Evolutionary conservation across 1,140 invertebrate species (phyloP).

Genomic region (Zaprionus ghesquierei): DNA sequence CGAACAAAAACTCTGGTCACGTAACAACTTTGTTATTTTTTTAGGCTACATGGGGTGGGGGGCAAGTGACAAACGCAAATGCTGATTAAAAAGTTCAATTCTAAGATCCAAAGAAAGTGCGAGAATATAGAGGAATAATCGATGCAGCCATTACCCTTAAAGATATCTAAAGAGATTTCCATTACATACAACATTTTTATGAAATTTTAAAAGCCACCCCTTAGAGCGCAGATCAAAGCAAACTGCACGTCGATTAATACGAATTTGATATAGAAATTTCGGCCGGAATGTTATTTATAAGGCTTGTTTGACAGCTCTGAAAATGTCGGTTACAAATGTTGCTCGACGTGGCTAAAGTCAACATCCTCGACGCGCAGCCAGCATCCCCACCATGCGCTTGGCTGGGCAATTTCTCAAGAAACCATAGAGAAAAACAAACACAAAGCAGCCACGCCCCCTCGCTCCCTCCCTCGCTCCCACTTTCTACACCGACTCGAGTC

Average conservation of each 20-base stretch:
- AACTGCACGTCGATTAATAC: neutral
- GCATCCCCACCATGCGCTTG: conserved; percentile 51
- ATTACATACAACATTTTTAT: neutral
- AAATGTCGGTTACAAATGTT: conserved; percentile 13
- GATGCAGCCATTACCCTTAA: too few species aligned
- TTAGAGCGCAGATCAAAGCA: neutral
- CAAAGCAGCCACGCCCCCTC: neutral
- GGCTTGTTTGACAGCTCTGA: conserved; percentile 10
- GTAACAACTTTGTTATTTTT: conserved; percentile 40
- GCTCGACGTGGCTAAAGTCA: conserved; percentile 38
- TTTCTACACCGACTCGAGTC: conserved; percentile 23
- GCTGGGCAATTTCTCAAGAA: conserved; percentile 56
- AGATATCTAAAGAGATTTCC: neutral
- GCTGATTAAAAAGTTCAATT: conserved; percentile 66
- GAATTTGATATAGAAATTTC: neutral
- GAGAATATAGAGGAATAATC: neutral
- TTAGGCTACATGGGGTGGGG: neutral
- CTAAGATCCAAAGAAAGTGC: conserved; percentile 1
- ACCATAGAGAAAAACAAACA: conserved; percentile 11
- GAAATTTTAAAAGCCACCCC: too few species aligned
- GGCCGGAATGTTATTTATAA: neutral
- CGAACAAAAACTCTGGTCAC: conserved; percentile 65
- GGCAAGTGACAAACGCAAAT: neutral
- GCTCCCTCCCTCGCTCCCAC: neutral
- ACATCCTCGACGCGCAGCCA: conserved; percentile 13